phyloP scores from a whole-genome alignment of 2,113 vertebrate species.

The Coryphaenoides rupestris region DNA sequence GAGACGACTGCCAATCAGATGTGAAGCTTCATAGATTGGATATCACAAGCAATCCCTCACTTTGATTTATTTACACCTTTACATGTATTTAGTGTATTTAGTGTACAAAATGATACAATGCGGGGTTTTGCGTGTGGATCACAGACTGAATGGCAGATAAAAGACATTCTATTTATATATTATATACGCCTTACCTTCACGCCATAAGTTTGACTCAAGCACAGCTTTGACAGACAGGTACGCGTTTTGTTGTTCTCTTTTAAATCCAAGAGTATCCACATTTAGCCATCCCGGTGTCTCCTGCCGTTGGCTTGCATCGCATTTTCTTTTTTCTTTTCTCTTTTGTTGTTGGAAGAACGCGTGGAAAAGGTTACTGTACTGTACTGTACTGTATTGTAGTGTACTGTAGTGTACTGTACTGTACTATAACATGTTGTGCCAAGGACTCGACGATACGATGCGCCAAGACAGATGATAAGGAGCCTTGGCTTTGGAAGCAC shows the following conservation, averaged over 20 bases:
- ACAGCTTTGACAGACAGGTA: conserved; percentile 40
- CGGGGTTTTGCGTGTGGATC: background rate
- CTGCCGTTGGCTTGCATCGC: conserved; percentile 30
- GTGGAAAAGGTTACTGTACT: too few relatives aligned
- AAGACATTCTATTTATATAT: too few relatives aligned
- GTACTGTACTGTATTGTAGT: too few relatives aligned
- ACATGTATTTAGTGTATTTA: background rate
- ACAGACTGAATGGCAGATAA: background rate
- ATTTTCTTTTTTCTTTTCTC: too few relatives aligned
- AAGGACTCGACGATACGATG: too few relatives aligned
- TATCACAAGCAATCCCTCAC: conserved; percentile 17
- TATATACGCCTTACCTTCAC: conserved; percentile 69
- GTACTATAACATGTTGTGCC: too few relatives aligned
- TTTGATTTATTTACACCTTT: background rate
- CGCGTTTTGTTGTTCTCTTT: conserved; percentile 14
- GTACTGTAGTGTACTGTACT: too few relatives aligned
- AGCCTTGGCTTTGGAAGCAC: too few relatives aligned
- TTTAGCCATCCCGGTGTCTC: conserved; percentile 39
- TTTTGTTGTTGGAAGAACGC: too few relatives aligned
- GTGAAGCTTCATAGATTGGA: conserved; percentile 13
- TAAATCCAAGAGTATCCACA: conserved; percentile 62
- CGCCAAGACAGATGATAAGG: too few relatives aligned
- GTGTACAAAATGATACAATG: background rate
- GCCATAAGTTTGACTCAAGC: conserved; percentile 70
- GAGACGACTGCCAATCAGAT: background rate